Evolutionary conservation across 2,888 invertebrate species (phyloP), one percentile per base, ranked within the genome.

Genomic region (Exephanes ischioxanthus): DNA sequence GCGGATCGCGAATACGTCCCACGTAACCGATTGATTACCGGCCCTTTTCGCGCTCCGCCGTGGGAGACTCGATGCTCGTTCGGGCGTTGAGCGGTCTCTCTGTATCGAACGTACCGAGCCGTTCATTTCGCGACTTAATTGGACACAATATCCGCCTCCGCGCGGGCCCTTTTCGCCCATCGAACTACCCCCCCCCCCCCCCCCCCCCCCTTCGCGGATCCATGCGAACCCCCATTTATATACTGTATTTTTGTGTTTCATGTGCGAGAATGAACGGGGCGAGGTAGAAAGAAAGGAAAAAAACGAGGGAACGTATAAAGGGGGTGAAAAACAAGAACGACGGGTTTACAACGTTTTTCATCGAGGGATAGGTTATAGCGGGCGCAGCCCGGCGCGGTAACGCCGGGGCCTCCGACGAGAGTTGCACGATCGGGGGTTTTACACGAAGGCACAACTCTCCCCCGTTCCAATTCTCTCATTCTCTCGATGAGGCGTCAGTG

Each of bases 101-200:
- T 76, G 86, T 87, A 89, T 85, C 86, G 88, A 90, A 88, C 67
- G 86, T 76, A 85, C 77, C 80, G 83, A 86, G 86, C 88, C 87
- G 89, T 91, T 88, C 87, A 88, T 90, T 90, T 90, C 82, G 84
- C 83, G 84, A 88, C 88, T 90, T 91, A 91, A 91, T 91, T 91
- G 91, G 89, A 91, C 84, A 89, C 85, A 86, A 79, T 82, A 90
- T 88, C 86, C 73, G 16, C 45, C 73, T 51, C 75, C 55, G 66
- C 84, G 75, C 84, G 87, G 71, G 87, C 89, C 88, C 88, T 88
- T 88, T 86, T 82, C 81, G 85, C 68, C 66, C 76, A 68, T 83
- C 80, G 79, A 80, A 55, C 61, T 72, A 33, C 45, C 14, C 45
- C 14, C 37, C 1, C 33, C 33, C 33, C 41, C 41, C 11, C 41